Conservation (phyloP, 2,888 invertebrate genomes). For the Drosophila glabriapex region DNA sequence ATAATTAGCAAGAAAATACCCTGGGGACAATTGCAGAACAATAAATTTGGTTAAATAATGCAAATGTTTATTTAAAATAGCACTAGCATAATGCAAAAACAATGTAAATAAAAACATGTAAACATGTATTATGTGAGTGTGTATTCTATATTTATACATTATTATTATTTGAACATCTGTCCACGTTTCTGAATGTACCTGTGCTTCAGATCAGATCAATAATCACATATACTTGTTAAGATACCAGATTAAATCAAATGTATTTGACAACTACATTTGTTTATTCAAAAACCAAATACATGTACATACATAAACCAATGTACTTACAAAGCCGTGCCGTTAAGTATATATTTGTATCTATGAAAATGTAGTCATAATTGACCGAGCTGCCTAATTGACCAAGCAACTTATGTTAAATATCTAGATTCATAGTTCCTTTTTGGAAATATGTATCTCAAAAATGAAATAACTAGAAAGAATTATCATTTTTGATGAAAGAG, state of each 20-base stretch:
- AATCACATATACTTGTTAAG: background rate
- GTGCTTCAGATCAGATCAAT: background rate
- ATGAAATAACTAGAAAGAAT: background rate
- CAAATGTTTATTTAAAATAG: slow-evolving; percentile 6
- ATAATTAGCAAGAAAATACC: slow-evolving; percentile 46
- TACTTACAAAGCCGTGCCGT: background rate
- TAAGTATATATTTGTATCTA: too few relatives aligned
- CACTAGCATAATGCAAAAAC: background rate
- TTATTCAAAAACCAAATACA: background rate
- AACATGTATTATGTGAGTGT: background rate
- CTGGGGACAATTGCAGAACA: slow-evolving; percentile 8
- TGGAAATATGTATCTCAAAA: background rate
- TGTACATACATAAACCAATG: background rate
- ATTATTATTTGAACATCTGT: background rate
- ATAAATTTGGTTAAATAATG: slow-evolving; percentile 19
- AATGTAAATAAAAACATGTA: background rate
- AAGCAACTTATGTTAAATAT: background rate
- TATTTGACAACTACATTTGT: background rate
- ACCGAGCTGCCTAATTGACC: too few relatives aligned
- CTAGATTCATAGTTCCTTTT: too few relatives aligned
- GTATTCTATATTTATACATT: slow-evolving; percentile 1
- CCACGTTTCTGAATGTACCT: background rate
- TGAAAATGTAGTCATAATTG: too few relatives aligned
- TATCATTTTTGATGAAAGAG: background rate
- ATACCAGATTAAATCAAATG: background rate